Conservation (phyloP, 2,797 vertebrate species). For the Distichodus sexfasciatus region DNA sequence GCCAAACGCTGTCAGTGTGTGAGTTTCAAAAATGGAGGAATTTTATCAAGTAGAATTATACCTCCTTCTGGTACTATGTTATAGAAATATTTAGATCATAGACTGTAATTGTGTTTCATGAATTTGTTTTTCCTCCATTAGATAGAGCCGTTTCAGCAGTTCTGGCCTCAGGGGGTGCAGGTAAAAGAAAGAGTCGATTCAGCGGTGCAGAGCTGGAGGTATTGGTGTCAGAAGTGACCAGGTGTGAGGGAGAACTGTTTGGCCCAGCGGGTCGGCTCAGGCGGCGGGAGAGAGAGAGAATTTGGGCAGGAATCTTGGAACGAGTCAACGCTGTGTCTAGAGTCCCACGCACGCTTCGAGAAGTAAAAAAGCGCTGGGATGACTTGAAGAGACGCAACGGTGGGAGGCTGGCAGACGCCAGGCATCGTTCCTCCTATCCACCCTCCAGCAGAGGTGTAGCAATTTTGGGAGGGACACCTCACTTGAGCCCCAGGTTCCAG, state of each 20-base stretch:
- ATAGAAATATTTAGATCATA: too few species aligned
- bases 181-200: conserved; percentile 82
- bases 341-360: conserved; percentile 78
- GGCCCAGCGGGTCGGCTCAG: conserved; percentile 77
- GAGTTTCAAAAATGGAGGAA: too few species aligned
- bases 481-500: conserved; percentile 75
- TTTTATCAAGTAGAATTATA: too few species aligned
- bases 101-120: neutral
- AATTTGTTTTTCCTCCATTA: conserved; percentile 48
- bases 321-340: conserved; percentile 80
- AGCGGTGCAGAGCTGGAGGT: conserved; percentile 82
- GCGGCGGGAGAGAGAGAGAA: conserved; percentile 77
- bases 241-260: conserved; percentile 79
- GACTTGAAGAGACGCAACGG: conserved; percentile 81
- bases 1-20: too few species aligned
- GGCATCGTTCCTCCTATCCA: conserved; percentile 75
- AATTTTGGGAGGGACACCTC: conserved; percentile 67
- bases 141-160: conserved; percentile 77
- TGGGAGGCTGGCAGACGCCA: conserved; percentile 76
- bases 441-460: conserved; percentile 69
- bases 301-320: conserved; percentile 80
- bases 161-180: conserved; percentile 72
- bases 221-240: conserved; percentile 79
- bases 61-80: too few species aligned
- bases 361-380: conserved; percentile 84